Percentiles rank a stretch among this genome's conserved stretches.
These are phyloP conservation scores for Xestia c-nigrum DNA, from an alignment of 2,888 invertebrate genomes.

Conservation along the genomic window DNA sequence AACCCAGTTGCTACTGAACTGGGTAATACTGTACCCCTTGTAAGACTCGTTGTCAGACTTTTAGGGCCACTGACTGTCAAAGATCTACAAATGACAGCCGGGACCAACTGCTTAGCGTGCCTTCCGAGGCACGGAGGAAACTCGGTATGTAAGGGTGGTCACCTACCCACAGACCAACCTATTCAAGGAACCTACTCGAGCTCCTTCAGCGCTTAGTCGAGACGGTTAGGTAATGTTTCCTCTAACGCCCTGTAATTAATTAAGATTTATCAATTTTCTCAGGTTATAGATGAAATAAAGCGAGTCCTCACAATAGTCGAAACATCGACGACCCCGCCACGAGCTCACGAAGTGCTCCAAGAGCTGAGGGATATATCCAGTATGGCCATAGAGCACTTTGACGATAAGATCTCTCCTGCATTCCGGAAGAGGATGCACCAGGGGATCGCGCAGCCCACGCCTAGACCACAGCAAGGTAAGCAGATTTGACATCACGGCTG, in stretches of 20 bases:
- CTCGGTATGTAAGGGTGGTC: no score
- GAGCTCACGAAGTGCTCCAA: constrained; percentile 96
- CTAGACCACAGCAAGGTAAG: constrained; percentile 74
- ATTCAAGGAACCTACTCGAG: no score
- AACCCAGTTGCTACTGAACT: no score
- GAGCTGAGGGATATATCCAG: constrained; percentile 97
- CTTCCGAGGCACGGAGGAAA: no score
- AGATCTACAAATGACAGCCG: no score
- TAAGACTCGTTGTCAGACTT: no score
- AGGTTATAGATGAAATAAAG: constrained; percentile 97
- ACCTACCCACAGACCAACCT: no score
- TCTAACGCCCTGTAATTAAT: background rate
- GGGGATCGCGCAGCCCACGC: constrained; percentile 69
- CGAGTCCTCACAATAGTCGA: constrained; percentile 93
- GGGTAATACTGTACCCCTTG: no score
- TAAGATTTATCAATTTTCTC: constrained; percentile 34
- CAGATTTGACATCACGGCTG: background rate
- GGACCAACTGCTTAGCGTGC: no score
- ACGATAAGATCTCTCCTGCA: constrained; percentile 94
- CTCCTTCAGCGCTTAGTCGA: no score
- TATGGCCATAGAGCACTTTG: constrained; percentile 99
- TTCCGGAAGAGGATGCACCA: constrained; percentile 82
- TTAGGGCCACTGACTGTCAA: no score
- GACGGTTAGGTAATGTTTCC: no score
- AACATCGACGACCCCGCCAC: constrained; percentile 91